A percentile compares a stretch with the other conserved stretches of the same genome.
Conservation (phyloP, 2,888 invertebrate genomes). For the Ctena decussata region DNA sequence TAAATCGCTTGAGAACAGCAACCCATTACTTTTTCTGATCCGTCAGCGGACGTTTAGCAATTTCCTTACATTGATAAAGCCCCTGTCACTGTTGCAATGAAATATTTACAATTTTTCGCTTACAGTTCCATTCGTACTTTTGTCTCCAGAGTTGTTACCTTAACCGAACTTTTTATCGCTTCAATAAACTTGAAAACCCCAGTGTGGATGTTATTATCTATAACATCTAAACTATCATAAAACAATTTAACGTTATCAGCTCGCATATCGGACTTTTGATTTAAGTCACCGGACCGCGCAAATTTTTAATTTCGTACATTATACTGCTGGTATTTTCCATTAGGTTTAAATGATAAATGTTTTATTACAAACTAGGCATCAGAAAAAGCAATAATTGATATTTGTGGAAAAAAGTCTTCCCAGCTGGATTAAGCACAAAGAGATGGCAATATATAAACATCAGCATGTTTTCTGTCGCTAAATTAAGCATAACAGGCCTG, state of each 20-base stretch:
- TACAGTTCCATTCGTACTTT: not conserved
- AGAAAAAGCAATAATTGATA: slow-evolving; percentile 1
- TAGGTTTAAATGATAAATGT: slow-evolving; percentile 13
- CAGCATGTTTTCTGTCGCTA: not conserved
- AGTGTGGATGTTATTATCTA: not conserved
- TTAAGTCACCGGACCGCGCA: slow-evolving; percentile 17
- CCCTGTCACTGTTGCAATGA: not conserved
- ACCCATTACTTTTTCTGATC: not conserved
- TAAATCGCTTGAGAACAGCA: slow-evolving; percentile 4
- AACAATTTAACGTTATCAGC: slow-evolving; percentile 16
- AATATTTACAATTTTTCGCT: slow-evolving; percentile 11
- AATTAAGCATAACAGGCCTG: too few species aligned
- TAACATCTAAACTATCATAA: slow-evolving; percentile 8
- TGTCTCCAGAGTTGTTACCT: slow-evolving; percentile 4
- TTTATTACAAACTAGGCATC: slow-evolving; percentile 6
- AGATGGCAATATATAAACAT: not conserved
- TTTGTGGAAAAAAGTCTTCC: not conserved
- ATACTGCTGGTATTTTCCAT: slow-evolving; percentile 15
- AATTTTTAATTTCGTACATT: slow-evolving; percentile 45
- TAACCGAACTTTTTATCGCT: slow-evolving; percentile 6
- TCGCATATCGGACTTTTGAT: slow-evolving; percentile 18
- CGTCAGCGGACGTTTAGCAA: not conserved
- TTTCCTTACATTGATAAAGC: not conserved
- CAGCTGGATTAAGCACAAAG: not conserved
- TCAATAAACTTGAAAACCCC: not conserved